Percentiles rank a stretch among this genome's conserved stretches.
Evolutionary conservation across 2,797 vertebrate genomes (phyloP).

Genomic region (Allenopithecus nigroviridis): DNA sequence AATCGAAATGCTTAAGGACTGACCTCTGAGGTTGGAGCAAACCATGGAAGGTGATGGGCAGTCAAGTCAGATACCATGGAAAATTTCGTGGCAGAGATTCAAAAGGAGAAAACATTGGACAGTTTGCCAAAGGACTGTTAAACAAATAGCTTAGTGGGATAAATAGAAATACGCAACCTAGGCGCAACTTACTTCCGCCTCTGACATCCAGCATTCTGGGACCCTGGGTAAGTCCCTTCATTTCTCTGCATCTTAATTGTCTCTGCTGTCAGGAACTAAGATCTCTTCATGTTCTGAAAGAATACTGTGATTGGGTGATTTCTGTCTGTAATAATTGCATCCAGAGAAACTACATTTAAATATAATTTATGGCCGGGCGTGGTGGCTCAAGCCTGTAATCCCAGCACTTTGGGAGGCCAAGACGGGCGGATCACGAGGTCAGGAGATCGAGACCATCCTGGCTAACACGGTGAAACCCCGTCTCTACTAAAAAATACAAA

Average conservation of each 20-base stretch:
- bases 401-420: no score
- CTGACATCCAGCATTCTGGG: not conserved
- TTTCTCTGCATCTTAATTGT: not conserved
- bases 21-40: slow-evolving; percentile 36
- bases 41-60: not conserved
- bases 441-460: no score
- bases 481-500: no score
- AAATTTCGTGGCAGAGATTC: not conserved
- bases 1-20: not conserved
- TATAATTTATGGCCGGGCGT: no score
- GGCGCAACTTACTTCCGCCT: not conserved
- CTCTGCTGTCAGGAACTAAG: not conserved
- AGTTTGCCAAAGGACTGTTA: not conserved
- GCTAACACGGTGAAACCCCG: no score
- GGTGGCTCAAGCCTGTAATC: no score
- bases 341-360: not conserved
- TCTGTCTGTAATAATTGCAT: not conserved
- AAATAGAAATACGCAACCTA: rapidly evolving
- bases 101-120: not conserved
- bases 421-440: no score
- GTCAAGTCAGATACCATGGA: rapidly evolving
- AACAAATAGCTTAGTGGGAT: not conserved
- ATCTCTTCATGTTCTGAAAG: not conserved
- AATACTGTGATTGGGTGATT: not conserved
- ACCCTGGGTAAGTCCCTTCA: no score